Base-by-base conservation (phyloP, 2,797 vertebrate genomes). In the Sebastes minor region DNA sequence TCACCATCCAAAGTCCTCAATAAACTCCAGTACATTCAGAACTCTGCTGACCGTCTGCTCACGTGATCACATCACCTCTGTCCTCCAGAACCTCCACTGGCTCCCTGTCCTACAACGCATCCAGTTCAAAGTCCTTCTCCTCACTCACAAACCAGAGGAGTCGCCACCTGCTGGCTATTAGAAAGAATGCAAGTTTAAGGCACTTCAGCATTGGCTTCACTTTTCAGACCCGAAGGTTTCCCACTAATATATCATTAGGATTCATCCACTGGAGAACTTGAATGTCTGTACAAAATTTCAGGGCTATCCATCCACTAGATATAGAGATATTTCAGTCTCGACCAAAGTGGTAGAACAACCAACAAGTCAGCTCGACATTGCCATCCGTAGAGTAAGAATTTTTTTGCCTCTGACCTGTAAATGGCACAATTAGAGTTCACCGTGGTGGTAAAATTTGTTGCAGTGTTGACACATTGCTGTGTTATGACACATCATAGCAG, bases 401-500 rank as follows among this genome's bases (percentile, higher is more conserved):
- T 16, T 46, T 76, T 46, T 18, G 35, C 59, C 66, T 64, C 28
- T 72, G 32, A 68, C 23, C 30, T 61, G 38, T 59, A 61, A 73
- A 60, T 57, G n/a, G 10, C n/a, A 64, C 18, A 66, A 56, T 72
- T 25, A 49, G 13, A 68, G 49, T 77, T 68, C 63, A 56, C 63
- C 12, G 23, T 35, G 12, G 22, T 38, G 18, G 12, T 55, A 25
- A 78, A 85, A 67, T 75, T 20, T 33, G 56, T 75, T 66, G n/a
- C 74, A 28, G 6, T 55, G 33, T 62, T 71, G 23, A 81, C 56
- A 60, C 18, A 52, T 68, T 62, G 20, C 42, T 72, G 23, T 42
- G 55, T 71, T 55, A 46, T 69, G 28, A 74, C 67, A 78, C 46
- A 69, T 76, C 13, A n/a, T 6, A 71, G 33, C 35, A 64, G 38